Evolutionary conservation across 2,888 invertebrate genomes (phyloP).

Genomic region (Melanchra persicariae): DNA sequence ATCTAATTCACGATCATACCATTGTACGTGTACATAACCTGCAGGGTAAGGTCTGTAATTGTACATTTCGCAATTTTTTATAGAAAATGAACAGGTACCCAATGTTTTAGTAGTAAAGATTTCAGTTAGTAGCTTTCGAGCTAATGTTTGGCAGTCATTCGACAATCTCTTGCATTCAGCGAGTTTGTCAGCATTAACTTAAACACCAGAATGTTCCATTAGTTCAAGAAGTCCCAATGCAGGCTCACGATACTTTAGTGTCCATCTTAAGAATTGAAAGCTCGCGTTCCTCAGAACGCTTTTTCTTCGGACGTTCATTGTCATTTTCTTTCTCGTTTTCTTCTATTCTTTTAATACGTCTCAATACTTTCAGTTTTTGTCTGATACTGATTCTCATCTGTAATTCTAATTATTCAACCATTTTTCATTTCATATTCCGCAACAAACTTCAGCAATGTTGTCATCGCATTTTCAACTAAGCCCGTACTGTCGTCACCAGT

Average conservation of each 20-base stretch:
- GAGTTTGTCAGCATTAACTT: too few species aligned
- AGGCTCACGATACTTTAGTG: background rate
- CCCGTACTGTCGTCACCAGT: too few species aligned
- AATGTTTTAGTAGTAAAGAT: too few species aligned
- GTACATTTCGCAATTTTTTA: background rate
- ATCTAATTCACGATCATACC: background rate
- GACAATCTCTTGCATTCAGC: too few species aligned
- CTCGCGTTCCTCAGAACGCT: background rate
- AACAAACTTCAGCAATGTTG: background rate
- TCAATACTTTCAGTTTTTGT: background rate
- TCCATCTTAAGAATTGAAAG: conserved; percentile 20
- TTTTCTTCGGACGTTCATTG: background rate
- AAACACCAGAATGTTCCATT: too few species aligned
- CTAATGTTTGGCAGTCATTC: too few species aligned
- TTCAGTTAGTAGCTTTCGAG: too few species aligned
- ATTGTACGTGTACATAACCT: background rate
- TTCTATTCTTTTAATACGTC: background rate
- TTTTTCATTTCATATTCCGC: background rate
- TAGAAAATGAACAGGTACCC: conserved; percentile 3
- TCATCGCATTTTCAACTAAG: conserved; percentile 8
- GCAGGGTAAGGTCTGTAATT: background rate
- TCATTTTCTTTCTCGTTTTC: background rate
- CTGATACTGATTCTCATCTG: background rate
- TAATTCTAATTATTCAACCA: background rate
- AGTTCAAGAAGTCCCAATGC: too few species aligned